Evolutionary conservation across 1,140 invertebrate genomes (phyloP).

Genomic region (Drosophila eugracilis): DNA sequence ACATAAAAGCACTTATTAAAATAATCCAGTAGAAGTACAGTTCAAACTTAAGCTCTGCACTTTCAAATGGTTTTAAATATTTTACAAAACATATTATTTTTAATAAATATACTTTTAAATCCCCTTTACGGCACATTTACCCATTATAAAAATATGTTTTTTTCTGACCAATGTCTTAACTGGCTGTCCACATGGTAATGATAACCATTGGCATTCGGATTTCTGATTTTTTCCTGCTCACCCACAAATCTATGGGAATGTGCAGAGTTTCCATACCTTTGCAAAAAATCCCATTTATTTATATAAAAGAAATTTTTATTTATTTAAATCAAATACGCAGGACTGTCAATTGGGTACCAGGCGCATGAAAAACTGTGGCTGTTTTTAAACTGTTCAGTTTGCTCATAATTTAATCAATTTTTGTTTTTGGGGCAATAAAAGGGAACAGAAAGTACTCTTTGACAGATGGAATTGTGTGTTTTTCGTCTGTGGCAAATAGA

Average conservation of each 20-base stretch:
- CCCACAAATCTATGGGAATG: neutral
- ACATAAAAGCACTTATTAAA: no score
- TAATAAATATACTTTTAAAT: constrained; percentile 11
- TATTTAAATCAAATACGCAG: constrained; percentile 53
- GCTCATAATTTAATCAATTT: constrained; percentile 48
- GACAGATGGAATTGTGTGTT: constrained; percentile 37
- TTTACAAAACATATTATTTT: neutral
- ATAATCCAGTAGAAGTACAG: no score
- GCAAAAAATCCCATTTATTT: constrained; percentile 22
- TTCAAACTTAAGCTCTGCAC: neutral
- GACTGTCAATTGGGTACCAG: constrained; percentile 22
- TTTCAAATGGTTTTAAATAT: neutral
- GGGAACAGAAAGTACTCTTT: constrained; percentile 25
- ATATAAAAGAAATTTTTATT: constrained; percentile 30
- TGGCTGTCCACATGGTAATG: constrained; percentile 25
- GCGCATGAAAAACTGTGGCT: constrained; percentile 1
- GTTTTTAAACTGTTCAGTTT: constrained; percentile 28
- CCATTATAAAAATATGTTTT: constrained; percentile 1
- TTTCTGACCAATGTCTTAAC: constrained; percentile 1
- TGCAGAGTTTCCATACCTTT: neutral
- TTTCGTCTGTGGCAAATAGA: neutral
- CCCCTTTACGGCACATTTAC: constrained; percentile 7
- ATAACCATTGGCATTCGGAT: constrained; percentile 20
- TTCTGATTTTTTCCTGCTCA: constrained; percentile 18
- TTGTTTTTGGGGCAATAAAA: constrained; percentile 35